phyloP scores from a whole-genome alignment of 1,140 invertebrate species.

The Chionoecetes opilio region DNA sequence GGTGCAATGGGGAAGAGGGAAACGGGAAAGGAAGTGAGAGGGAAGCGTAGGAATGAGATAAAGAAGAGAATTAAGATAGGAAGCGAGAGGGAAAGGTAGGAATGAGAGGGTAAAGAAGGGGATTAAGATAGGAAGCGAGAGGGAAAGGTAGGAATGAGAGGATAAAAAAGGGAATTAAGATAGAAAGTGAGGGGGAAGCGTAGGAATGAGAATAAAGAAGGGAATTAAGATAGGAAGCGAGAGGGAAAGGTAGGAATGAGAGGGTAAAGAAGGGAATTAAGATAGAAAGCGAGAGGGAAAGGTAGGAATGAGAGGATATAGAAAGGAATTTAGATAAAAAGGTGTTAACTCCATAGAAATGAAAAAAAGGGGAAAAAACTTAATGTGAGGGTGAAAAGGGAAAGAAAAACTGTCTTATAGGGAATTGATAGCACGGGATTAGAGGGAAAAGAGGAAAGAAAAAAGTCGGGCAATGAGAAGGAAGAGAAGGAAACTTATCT shows the following conservation, averaged over 20 bases:
- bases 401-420: too few relatives aligned
- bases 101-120: background rate
- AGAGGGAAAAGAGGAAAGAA: too few relatives aligned
- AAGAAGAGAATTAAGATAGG: background rate
- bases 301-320: background rate
- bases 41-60: background rate
- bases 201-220: background rate
- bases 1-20: background rate
- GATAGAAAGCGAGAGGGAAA: background rate
- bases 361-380: too few relatives aligned
- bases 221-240: background rate
- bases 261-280: background rate
- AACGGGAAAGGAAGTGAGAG: background rate
- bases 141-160: background rate
- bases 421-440: too few relatives aligned
- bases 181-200: background rate
- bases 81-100: background rate
- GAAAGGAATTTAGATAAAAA: too few relatives aligned
- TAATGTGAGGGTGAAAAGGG: too few relatives aligned
- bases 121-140: background rate
- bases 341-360: too few relatives aligned
- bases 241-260: background rate
- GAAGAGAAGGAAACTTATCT: too few relatives aligned
- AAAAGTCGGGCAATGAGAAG: too few relatives aligned
- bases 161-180: background rate